A percentile compares a stretch with the other conserved stretches of the same genome.
These are phyloP conservation scores for Atractosteus spatula DNA, from an alignment of 2,113 vertebrate species.

Conservation along the genomic window DNA sequence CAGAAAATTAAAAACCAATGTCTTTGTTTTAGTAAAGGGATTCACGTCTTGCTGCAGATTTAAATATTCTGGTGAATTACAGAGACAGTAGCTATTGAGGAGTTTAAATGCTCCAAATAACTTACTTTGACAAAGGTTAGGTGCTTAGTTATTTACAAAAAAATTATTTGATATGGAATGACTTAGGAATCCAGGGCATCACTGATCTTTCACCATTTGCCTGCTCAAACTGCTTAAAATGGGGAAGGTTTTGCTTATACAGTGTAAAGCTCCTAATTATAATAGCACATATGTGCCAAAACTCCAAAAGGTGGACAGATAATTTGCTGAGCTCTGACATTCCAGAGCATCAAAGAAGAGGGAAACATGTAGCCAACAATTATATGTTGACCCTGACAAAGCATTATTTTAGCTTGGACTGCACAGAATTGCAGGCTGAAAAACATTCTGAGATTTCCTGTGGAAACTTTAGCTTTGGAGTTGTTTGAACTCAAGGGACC, in stretches of 20 bases:
- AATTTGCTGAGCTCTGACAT: constrained; percentile 35
- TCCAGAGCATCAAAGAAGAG: constrained; percentile 28
- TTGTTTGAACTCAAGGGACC: background rate
- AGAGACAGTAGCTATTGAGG: background rate
- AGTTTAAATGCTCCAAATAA: too few species aligned
- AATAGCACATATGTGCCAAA: background rate
- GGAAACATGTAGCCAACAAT: background rate
- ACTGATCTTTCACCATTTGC: too few species aligned
- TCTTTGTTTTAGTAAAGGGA: too few species aligned
- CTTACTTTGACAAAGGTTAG: too few species aligned
- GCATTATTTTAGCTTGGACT: background rate
- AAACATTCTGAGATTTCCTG: constrained; percentile 15
- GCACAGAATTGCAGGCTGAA: background rate
- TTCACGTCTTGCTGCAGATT: background rate
- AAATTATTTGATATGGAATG: too few species aligned
- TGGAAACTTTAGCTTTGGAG: background rate
- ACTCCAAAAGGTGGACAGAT: constrained; percentile 21
- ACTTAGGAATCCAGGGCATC: too few species aligned
- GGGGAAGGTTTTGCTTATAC: background rate
- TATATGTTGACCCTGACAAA: constrained; percentile 1
- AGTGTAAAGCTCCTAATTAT: constrained; percentile 14
- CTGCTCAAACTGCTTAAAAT: background rate
- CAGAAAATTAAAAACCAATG: too few species aligned
- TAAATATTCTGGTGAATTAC: background rate
- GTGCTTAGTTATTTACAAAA: too few species aligned